These are phyloP conservation scores for Hippocampus zosterae DNA, from an alignment of 2,113 vertebrate genomes.

Conservation along the genomic window DNA sequence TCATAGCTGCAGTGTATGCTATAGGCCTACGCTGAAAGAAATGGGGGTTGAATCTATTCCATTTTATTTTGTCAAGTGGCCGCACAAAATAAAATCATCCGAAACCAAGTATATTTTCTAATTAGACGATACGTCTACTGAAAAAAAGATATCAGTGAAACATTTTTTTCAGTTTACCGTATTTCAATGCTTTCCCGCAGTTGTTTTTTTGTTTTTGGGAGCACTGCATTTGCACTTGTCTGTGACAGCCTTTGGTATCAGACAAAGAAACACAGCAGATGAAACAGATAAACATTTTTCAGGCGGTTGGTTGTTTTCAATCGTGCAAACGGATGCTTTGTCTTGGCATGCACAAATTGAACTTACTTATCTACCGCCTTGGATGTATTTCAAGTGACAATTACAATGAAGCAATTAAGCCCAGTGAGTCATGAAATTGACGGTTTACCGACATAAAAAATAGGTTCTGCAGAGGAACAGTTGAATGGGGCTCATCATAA, in stretches of 20 bases:
- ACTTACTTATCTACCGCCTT: conserved; percentile 46
- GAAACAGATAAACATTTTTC: neutral
- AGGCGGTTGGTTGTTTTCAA: conserved; percentile 12
- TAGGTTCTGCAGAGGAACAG: conserved; percentile 18
- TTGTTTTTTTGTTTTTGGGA: neutral
- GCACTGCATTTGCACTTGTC: neutral
- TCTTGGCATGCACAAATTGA: conserved; percentile 42
- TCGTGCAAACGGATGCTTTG: conserved; percentile 29
- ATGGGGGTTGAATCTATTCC: no score
- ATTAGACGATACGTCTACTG: no score
- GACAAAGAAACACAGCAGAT: neutral
- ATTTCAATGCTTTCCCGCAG: neutral
- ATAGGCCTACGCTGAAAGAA: no score
- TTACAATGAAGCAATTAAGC: conserved; percentile 60
- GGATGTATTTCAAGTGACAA: conserved; percentile 57
- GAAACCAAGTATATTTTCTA: no score
- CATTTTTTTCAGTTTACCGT: neutral
- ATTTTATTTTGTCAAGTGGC: no score
- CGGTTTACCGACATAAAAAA: conserved; percentile 47
- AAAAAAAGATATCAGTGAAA: no score
- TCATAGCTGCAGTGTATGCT: no score
- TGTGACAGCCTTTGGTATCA: neutral
- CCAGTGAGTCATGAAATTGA: conserved; percentile 64
- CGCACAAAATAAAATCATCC: no score
- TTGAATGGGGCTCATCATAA: conserved; percentile 16